A percentile compares a stretch with the other conserved stretches of the same genome.
Evolutionary conservation across 1,140 invertebrate species (phyloP).

Genomic region (Oryctes rhinoceros): DNA sequence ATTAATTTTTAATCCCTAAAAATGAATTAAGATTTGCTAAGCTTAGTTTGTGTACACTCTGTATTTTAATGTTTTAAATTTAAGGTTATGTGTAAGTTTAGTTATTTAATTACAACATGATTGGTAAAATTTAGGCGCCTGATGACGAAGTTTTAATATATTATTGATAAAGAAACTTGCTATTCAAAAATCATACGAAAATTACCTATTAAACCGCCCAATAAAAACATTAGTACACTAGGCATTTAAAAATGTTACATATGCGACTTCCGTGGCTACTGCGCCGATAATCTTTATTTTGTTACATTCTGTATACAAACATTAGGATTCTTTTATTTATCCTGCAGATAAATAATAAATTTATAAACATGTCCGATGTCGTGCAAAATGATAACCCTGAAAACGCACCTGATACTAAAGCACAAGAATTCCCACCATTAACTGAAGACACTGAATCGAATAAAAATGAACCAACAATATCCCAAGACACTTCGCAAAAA

Average conservation of each 20-base stretch:
- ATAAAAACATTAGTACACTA: not conserved
- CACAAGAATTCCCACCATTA: not conserved
- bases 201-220: not conserved
- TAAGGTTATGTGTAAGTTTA: not conserved
- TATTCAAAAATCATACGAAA: not conserved
- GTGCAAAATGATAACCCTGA: not conserved
- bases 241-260: not conserved
- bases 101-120: not conserved
- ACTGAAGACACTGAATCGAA: slow-evolving; percentile 16
- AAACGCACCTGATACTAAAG: not conserved
- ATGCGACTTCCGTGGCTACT: not conserved
- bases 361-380: not conserved
- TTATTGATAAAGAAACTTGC: not conserved
- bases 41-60: not conserved
- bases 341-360: too few relatives aligned
- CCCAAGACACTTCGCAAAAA: not conserved
- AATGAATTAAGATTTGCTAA: not conserved
- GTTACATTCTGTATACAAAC: too few relatives aligned
- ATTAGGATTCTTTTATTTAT: too few relatives aligned
- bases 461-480: slow-evolving; percentile 14
- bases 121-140: not conserved
- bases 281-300: not conserved
- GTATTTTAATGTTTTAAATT: not conserved
- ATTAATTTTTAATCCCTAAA: not conserved
- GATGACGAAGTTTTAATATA: not conserved